Base-by-base conservation (phyloP, 2,113 vertebrate genomes). In the Amphiprion percula region DNA sequence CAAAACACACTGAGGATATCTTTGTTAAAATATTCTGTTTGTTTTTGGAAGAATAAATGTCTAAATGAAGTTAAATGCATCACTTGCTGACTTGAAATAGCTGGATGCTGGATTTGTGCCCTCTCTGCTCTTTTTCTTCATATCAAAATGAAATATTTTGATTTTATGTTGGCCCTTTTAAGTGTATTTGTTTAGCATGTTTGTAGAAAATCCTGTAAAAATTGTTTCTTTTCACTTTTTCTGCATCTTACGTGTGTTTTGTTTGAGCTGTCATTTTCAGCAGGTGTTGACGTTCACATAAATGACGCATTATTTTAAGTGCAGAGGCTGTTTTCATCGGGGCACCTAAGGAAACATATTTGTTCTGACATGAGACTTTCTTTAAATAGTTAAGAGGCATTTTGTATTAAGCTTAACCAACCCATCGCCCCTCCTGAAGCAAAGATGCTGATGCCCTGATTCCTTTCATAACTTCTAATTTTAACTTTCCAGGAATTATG, bases 251-350 rank as follows among this genome's bases (percentile, higher is more conserved):
- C 33, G 52, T 28, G 58, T 79, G 75, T 74, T 69, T 65, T 10
- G 17, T 14, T 30, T 53, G 1, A 65, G 46, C 59, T 0, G 37
- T 53, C 68, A 56, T 60, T 64, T 46, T 73, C 33, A 75, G 74
- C 66, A 64, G 66, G 37, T 78, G 85, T 17, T 62, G 65, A 80
- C 68, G 37, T 46, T 59, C 62, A 7, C 8, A 10, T 21, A 65
- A 54, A 55, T 24, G 52, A 64, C 2, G 2, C 14, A 46, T 55
- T 10, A 76, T 24, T 37, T 72, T 37, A 53, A 67, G 41, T 62
- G n/a, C 46, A 68, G 75, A 47, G 37, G 30, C 16, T 39, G 37
- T 52, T 56, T 67, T 70, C 24, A 52, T 37, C 26, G 30, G 33
- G 64, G 61, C 21, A 44, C 21, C 59, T 0, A 11, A 44, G 8